phyloP scores from a whole-genome alignment of 1,140 invertebrate genomes.

The Bombus confusus region DNA sequence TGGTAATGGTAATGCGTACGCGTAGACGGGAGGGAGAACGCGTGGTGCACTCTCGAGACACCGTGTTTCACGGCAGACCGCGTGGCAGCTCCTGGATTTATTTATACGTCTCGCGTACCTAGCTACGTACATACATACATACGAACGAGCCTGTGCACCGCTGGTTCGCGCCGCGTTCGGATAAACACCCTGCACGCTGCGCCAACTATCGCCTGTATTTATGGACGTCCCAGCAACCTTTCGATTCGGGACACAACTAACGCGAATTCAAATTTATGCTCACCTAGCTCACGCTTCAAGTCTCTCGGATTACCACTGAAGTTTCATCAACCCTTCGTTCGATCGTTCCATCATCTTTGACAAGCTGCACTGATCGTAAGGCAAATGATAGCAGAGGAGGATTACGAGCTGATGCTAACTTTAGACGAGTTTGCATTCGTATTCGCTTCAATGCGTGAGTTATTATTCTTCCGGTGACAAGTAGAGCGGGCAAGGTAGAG shows the following conservation, averaged over 20 bases:
- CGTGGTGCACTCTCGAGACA: slow-evolving; percentile 66
- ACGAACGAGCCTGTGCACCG: slow-evolving; percentile 50
- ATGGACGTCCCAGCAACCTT: slow-evolving; percentile 47
- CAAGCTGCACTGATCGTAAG: too few species aligned
- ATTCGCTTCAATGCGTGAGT: background rate
- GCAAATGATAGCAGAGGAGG: background rate
- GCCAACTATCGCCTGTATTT: slow-evolving; percentile 42
- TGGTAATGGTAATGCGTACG: background rate
- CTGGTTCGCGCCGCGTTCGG: slow-evolving; percentile 58
- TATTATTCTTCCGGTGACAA: too few species aligned
- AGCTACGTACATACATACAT: slow-evolving; percentile 22
- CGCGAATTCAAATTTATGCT: slow-evolving; percentile 35
- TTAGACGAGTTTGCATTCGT: background rate
- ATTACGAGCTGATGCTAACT: background rate
- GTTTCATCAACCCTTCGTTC: background rate
- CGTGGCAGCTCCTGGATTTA: slow-evolving; percentile 79
- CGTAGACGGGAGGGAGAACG: slow-evolving; percentile 19
- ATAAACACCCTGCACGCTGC: slow-evolving; percentile 48
- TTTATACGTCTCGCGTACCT: slow-evolving; percentile 69
- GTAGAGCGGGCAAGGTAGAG: too few species aligned
- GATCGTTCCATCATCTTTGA: background rate
- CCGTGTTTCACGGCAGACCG: slow-evolving; percentile 78
- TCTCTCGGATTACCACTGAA: background rate
- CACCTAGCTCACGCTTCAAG: background rate
- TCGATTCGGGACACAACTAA: slow-evolving; percentile 38